Conservation (phyloP, 2,113 vertebrate genomes). For the Cryptomyrus ogoouensis region DNA sequence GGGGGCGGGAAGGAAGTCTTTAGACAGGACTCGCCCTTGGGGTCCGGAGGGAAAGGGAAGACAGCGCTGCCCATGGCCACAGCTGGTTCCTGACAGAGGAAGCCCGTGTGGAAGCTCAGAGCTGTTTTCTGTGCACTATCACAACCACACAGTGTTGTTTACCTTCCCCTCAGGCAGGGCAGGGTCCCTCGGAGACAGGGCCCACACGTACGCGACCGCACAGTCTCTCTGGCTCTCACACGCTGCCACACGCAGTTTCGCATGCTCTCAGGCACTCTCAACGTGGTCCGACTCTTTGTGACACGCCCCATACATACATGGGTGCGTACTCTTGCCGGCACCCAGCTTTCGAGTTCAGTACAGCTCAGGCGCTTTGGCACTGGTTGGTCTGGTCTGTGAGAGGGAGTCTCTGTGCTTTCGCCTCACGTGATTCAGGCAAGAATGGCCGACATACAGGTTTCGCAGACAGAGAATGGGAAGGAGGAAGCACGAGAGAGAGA, state of each 20-base stretch:
- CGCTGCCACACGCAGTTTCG: neutral
- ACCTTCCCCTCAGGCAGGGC: constrained; percentile 45
- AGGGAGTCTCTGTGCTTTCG: neutral
- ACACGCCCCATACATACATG: neutral
- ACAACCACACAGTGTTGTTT: constrained; percentile 49
- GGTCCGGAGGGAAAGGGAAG: constrained; percentile 47
- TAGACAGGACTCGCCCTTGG: constrained; percentile 43
- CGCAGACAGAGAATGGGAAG: neutral
- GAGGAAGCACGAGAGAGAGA: neutral
- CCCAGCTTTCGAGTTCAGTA: neutral
- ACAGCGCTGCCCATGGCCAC: constrained; percentile 46
- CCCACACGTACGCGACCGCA: neutral
- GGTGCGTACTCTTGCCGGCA: neutral
- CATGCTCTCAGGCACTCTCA: neutral
- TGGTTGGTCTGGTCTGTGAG: neutral
- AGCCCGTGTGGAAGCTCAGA: constrained; percentile 54
- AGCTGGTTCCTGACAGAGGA: constrained; percentile 72
- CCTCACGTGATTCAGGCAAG: neutral
- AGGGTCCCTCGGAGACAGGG: neutral
- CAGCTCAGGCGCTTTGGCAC: neutral
- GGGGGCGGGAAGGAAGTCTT: constrained; percentile 15
- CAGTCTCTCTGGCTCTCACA: neutral
- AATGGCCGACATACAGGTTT: neutral
- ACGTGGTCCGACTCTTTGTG: neutral
- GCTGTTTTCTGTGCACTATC: constrained; percentile 50